A percentile compares a stretch with the other conserved stretches of the same genome.
phyloP scores from a whole-genome alignment of 1,140 invertebrate species.

The Solen grandis region DNA sequence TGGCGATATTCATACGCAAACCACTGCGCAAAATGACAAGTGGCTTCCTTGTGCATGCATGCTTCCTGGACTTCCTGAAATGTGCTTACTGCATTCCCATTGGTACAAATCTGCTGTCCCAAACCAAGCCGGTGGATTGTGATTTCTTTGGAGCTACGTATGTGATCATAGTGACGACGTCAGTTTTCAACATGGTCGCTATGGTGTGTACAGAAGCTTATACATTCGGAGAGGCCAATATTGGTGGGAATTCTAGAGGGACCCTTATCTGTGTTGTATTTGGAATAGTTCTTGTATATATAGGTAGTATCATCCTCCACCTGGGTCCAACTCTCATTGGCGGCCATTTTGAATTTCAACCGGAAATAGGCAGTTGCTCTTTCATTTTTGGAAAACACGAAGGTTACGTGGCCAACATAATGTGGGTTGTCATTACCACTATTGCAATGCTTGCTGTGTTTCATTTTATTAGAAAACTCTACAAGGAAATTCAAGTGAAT shows the following conservation, averaged over 20 bases:
- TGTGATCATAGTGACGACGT: slow-evolving; percentile 78
- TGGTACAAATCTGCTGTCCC: slow-evolving; percentile 75
- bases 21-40: slow-evolving; percentile 76
- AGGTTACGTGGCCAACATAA: slow-evolving; percentile 79
- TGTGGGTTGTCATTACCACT: slow-evolving; percentile 80
- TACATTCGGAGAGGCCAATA: slow-evolving; percentile 78
- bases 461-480: slow-evolving; percentile 77
- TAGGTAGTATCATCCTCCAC: slow-evolving; percentile 79
- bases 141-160: slow-evolving; percentile 76
- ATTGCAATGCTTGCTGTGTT: slow-evolving; percentile 72
- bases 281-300: slow-evolving; percentile 79
- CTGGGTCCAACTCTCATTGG: slow-evolving; percentile 80
- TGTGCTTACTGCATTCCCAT: slow-evolving; percentile 79
- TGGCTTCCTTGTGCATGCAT: slow-evolving; percentile 78
- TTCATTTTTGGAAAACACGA: slow-evolving; percentile 77
- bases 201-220: slow-evolving; percentile 80
- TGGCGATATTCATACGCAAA: slow-evolving; percentile 69
- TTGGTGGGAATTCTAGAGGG: slow-evolving; percentile 75
- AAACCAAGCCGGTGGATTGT: slow-evolving; percentile 73
- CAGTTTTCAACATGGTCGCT: slow-evolving; percentile 79
- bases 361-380: slow-evolving; percentile 78
- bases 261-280: slow-evolving; percentile 79
- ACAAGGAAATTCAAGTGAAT: slow-evolving; percentile 78
- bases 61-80: slow-evolving; percentile 78
- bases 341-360: slow-evolving; percentile 79